These are phyloP conservation scores for Podargus strigoides DNA, from an alignment of 2,797 vertebrate species.

Conservation along the genomic window DNA sequence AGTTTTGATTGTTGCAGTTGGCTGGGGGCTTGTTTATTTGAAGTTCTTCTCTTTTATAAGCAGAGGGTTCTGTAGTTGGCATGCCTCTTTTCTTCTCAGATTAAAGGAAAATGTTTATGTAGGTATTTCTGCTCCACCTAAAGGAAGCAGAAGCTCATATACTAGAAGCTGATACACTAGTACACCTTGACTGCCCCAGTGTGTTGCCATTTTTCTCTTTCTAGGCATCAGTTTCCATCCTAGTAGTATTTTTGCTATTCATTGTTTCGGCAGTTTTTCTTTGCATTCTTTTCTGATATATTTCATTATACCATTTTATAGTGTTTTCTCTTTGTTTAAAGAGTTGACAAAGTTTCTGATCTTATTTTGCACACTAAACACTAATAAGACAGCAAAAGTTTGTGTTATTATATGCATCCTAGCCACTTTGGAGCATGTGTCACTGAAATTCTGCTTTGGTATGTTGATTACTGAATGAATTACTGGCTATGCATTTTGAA, in stretches of 20 bases:
- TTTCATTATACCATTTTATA: not conserved
- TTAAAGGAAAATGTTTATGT: not conserved
- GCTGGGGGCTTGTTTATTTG: not conserved
- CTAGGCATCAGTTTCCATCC: not conserved
- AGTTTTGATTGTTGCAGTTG: not conserved
- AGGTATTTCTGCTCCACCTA: not conserved
- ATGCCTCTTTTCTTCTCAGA: not conserved
- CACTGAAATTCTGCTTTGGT: not conserved
- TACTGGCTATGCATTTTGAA: not conserved
- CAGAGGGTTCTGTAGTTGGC: not conserved
- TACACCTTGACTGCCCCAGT: not conserved
- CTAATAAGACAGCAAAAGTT: not conserved
- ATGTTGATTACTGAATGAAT: not conserved
- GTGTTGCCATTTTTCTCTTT: not conserved
- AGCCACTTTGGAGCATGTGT: not conserved
- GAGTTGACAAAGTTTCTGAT: not conserved
- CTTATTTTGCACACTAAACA: not conserved
- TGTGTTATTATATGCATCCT: not conserved
- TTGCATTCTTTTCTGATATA: not conserved
- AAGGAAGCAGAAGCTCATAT: not conserved
- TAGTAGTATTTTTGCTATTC: not conserved
- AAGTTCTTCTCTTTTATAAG: slow-evolving; percentile 4
- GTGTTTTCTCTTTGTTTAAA: not conserved
- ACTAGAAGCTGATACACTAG: not conserved
- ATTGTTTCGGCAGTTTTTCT: not conserved